Base-by-base conservation (phyloP, 1,140 invertebrate species). In the Armadillidium nasatum region DNA sequence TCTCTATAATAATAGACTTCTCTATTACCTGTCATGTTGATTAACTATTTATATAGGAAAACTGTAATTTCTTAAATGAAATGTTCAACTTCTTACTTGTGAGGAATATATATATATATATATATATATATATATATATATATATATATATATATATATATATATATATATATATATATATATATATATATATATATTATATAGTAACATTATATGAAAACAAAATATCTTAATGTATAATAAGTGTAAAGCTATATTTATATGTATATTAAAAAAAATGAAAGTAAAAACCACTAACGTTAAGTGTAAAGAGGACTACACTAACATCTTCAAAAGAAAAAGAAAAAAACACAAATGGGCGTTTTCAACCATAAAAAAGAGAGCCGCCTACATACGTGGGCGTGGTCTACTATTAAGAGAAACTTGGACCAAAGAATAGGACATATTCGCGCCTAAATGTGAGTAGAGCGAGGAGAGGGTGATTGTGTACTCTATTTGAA, bases 111-210 rank as follows among this genome's bases (percentile, higher is more conserved):
- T 60, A 60, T 60, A 60, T 60, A 60, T 33, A 60, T 60, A 60
- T 60, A 60, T 60, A 60, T 60, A 60, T 60, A 60, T 60, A 60
- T 60, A 60, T 60, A 60, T 60, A 60, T 60, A 60, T 60, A 19
- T 60, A 60, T 60, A 19, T 60, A 60, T 60, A 19, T 60, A 60
- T 60, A 19, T 60, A 60, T 60, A 60, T 60, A 60, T 60, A 60
- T 60, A 60, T 60, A 60, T 60, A 60, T 60, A 19, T 60, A 60
- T 60, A 60, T 60, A 60, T 60, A 60, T 60, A 60, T 60, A 60
- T 60, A 60, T 60, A 60, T 60, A 60, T 60, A 60, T 60, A 60
- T 4, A 60, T 1, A 15, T 3, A 3, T 15, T 60, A 4, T 2
- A 4, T 60, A 60, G 50, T 2, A 4, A 4, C 7, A 15, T 1